Evolutionary conservation across 2,797 vertebrate species (phyloP), one percentile per base, ranked within the genome.

Genomic region (Sebastes cheni): DNA sequence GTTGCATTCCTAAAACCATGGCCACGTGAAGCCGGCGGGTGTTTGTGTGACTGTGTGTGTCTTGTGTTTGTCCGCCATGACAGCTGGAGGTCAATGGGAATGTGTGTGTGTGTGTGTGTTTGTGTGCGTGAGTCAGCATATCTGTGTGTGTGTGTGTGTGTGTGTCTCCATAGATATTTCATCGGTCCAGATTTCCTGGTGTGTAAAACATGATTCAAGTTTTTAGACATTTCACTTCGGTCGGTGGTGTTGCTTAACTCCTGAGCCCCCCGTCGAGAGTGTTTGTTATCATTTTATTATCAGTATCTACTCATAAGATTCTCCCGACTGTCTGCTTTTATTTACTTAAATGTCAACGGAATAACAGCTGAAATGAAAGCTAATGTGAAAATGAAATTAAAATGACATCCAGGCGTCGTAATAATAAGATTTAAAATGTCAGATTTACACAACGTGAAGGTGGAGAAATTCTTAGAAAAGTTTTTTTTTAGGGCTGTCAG

Each of bases 71-170:
- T 69, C 58, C n/a, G 13, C 36, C n/a, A 59, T 88, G 87, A 85
- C 84, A 87, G 81, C 83, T 82, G 72, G 77, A 88, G 85, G 85
- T 91, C 79, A 68, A 9, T 2, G 36, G 14, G 32, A 74, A 81
- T 80, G 11, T 46, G 18, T 77, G 27, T 55, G 67, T 55, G 67
- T 56, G 22, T 74, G 58, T 22, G n/a, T 56, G 22, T 67, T 23
- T 66, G 34, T 67, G 74, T 79, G 70, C 84, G 81, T 66, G 50
- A 36, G 34, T 86, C 65, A 72, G 72, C 70, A 67, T 64, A 36
- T 79, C 59, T 80, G 56, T 77, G 36, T 39, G 36, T 10, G 27
- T 10, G 27, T 36, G 36, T 36, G 34, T 39, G 39, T 42, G 39
- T 42, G 39, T 84, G 68, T 42, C 34, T 75, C 61, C 52, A 34